Evolutionary conservation across 2,888 invertebrate genomes (phyloP).

Genomic region (Punctoribates punctum): DNA sequence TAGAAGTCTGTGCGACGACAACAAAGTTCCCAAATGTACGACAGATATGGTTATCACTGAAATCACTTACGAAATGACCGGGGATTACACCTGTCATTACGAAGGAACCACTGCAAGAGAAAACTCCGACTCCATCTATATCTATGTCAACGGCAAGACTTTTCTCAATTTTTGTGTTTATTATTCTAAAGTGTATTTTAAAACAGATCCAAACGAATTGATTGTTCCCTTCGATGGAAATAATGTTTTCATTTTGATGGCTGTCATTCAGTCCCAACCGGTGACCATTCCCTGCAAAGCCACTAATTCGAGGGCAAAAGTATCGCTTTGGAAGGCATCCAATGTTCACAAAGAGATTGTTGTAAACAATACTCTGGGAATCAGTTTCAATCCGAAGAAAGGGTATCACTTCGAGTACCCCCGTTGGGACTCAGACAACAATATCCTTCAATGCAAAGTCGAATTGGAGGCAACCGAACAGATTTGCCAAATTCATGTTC

Average conservation of each 20-base stretch:
- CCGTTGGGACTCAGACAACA: constrained; percentile 45
- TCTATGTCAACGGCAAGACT: constrained; percentile 46
- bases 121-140: constrained; percentile 39
- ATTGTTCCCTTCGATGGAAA: constrained; percentile 44
- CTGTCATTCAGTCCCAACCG: constrained; percentile 39
- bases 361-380: constrained; percentile 32
- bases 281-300: constrained; percentile 46
- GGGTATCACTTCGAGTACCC: constrained; percentile 44
- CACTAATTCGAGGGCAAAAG: constrained; percentile 44
- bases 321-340: constrained; percentile 44
- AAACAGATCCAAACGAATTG: constrained; percentile 42
- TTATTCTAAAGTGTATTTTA: neutral
- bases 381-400: constrained; percentile 36
- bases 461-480: constrained; percentile 41
- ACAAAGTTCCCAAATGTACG: neutral
- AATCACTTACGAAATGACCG: constrained; percentile 44
- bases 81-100: constrained; percentile 44
- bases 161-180: neutral
- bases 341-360: neutral
- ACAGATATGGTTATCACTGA: constrained; percentile 40
- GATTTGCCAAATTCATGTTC: constrained; percentile 36
- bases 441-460: constrained; percentile 46
- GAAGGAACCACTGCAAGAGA: constrained; percentile 4
- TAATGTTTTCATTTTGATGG: constrained; percentile 38
- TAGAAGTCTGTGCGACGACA: constrained; percentile 16